Base-by-base conservation (phyloP, 2,797 vertebrate species). In the Chaetophractus vellerosus region DNA sequence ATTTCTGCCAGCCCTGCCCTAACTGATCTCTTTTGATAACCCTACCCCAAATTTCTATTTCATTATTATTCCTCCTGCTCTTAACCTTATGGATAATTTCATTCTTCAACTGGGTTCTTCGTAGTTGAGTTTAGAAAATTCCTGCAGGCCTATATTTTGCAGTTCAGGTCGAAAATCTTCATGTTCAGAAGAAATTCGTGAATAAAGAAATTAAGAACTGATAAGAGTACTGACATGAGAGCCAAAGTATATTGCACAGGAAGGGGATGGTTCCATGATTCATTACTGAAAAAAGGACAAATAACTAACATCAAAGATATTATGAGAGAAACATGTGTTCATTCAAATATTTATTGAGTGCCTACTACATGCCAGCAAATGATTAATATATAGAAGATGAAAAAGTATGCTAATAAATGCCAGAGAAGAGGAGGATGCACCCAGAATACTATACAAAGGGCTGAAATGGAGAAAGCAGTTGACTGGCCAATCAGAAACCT, bases 131-230 rank as follows among this genome's bases (percentile, higher is more conserved):
- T 2, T 72, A 23, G 52, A 55, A 55, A 55, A 55, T 55, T 55
- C 21, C 57, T 41, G 5, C 50, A 66, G 19, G 31, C 24, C 50
- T 72, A 2, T 72, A 76, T 38, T 90, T 90, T 88, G 24, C 50
- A 48, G 24, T 78, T 83, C 1, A 6, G 11, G 45, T 11, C 38
- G 38, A 87, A 91, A 87, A 59, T 45, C 45, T 9, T 45, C 45
- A 69, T 21, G 21, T 79, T 83, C 23, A 15, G 57, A 94, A 95
- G n/a, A 95, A 93, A 88, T 21, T 69, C 59, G 87, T 78, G 26
- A 95, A 48, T 82, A 69, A 88, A 93, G 31, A 90, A 87, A 84
- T 79, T 69, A 89, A 81, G 45, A 93, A 59, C 6, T 50, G 79
- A 86, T 0, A 55, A n/a, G 38, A 88, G n/a, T 55, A 61, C 11